Conservation (phyloP, 2,113 vertebrate genomes). For the cattle (Bos taurus) region DNA sequence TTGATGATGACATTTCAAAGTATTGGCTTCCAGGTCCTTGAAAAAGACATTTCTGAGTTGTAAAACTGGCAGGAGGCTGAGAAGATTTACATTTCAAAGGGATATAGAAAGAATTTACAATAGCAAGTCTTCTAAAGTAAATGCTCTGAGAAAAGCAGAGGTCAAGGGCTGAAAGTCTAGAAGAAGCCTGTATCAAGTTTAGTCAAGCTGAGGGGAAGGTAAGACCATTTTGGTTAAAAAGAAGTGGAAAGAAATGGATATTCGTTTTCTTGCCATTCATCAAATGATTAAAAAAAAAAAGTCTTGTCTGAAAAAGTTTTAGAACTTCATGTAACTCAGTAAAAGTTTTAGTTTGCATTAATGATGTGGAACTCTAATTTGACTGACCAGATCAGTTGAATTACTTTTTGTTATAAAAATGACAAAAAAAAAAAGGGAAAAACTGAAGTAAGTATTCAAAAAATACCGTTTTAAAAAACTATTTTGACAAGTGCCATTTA, state of each 20-base stretch:
- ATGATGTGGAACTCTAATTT: slow-evolving; percentile 20
- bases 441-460: background rate
- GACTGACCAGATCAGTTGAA: background rate
- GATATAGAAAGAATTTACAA: background rate
- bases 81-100: slow-evolving; percentile 4
- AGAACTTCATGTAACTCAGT: background rate
- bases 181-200: background rate
- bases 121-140: background rate
- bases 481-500: slow-evolving; percentile 32
- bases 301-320: background rate
- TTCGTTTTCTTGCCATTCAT: background rate
- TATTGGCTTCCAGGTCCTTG: background rate
- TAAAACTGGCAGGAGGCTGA: background rate
- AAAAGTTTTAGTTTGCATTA: slow-evolving; percentile 19
- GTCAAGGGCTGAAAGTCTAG: background rate
- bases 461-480: slow-evolving; percentile 5
- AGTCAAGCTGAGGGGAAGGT: background rate
- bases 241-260: background rate
- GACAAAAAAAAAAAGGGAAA: background rate
- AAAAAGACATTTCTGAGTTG: background rate
- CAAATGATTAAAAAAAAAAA: background rate
- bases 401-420: slow-evolving; percentile 32
- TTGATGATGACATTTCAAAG: background rate
- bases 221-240: background rate
- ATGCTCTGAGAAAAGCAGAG: background rate